Conservation (phyloP, 2,113 vertebrate genomes). For the Apistogramma diplotaenia region DNA sequence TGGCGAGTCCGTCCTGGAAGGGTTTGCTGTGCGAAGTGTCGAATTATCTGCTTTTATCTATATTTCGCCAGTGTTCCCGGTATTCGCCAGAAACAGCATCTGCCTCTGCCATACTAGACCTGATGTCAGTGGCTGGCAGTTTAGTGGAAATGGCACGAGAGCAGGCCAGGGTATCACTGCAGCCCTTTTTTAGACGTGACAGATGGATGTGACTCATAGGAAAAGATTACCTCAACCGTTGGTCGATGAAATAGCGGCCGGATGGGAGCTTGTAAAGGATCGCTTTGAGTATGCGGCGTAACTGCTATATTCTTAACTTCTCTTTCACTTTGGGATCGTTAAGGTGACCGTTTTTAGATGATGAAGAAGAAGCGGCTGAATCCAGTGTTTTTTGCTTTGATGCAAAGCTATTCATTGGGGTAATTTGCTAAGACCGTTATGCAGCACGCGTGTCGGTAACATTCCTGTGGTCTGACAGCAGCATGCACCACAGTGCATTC, state of each 20-base stretch:
- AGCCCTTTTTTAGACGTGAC: slow-evolving; percentile 39
- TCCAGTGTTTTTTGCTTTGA: slow-evolving; percentile 5
- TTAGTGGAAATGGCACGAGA: slow-evolving; percentile 31
- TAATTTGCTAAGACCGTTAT: not conserved
- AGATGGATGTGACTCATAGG: slow-evolving; percentile 51
- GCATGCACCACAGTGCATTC: not conserved
- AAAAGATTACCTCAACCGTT: slow-evolving; percentile 42
- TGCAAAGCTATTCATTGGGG: not conserved
- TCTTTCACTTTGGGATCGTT: slow-evolving; percentile 44
- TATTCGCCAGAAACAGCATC: slow-evolving; percentile 27
- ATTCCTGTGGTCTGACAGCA: not conserved
- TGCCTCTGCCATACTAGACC: slow-evolving; percentile 19
- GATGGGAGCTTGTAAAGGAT: slow-evolving; percentile 40
- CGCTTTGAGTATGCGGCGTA: slow-evolving; percentile 36
- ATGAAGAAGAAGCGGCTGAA: not conserved
- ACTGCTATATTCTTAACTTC: slow-evolving; percentile 51
- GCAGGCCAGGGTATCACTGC: slow-evolving; percentile 17
- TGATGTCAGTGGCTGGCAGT: slow-evolving; percentile 37
- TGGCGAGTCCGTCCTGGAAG: not conserved
- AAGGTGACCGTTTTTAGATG: slow-evolving; percentile 22
- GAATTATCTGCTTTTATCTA: slow-evolving; percentile 26
- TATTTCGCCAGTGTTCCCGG: slow-evolving; percentile 8
- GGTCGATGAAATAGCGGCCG: slow-evolving; percentile 45
- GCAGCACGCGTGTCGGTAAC: not conserved
- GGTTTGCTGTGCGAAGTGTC: not conserved